Base-by-base conservation (phyloP, 2,888 invertebrate species). In the Zaprionus lineosus region DNA sequence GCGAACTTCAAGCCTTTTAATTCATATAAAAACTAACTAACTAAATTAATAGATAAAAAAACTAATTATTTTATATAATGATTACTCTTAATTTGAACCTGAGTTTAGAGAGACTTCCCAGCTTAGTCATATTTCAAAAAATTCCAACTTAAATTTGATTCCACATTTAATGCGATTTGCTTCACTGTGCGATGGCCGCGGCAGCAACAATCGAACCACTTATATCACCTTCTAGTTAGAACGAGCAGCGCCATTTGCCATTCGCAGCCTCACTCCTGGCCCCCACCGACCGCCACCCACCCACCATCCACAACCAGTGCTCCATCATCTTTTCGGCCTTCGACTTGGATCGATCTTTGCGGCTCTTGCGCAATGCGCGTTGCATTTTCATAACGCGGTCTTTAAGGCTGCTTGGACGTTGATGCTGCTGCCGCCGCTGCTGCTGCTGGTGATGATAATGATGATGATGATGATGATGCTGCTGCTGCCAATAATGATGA, bases 161-260 rank as follows among this genome's bases (percentile, higher is more conserved):
- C n/a, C n/a, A n/a, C n/a, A n/a, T n/a, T n/a, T n/a, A n/a, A n/a
- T n/a, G n/a, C n/a, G n/a, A n/a, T 28, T 26, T 9, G 51, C 9
- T 4, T 2, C 81, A 72, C 55, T 60, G 84, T 81, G 69, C 69
- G 57, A 64, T 74, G 78, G 76, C 86, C 66, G 68, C 68, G 59
- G 67, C 66, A 59, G 71, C 75, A 72, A 73, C 83, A 84, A 77
- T 86, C 85, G 88, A 85, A 88, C 89, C 89, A 89, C 86, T 89
- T 89, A 89, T 89, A 89, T 89, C 89, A 89, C 89, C 88, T 89
- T 84, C 89, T 89, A 87, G 89, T 89, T 89, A 89, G 89, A 83
- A 74, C 64, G 72, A 68, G 63, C 67, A 61, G 58, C 63, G 51
- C 53, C 47, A 48, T 63, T 57, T 24, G 63, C 58, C 58, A 52